Base-by-base conservation (phyloP, 2,797 vertebrate genomes). In the Psittacula derbiana region DNA sequence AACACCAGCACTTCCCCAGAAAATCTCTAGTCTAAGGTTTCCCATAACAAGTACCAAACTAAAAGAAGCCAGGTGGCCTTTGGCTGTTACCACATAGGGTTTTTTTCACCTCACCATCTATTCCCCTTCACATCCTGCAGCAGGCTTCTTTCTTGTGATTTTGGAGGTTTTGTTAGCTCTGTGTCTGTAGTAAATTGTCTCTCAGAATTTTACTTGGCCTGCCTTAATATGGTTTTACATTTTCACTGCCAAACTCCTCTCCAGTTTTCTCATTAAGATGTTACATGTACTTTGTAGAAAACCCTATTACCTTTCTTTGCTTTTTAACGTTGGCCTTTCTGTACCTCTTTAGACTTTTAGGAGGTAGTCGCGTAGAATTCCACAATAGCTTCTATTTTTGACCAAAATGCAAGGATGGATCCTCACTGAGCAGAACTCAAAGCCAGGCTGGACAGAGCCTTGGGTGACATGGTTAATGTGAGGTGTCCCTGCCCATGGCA, bases 201-300 rank as follows among this genome's bases (percentile, higher is more conserved):
- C 43, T 46, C 11, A 74, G 50, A 53, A 60, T 27, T 47, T 44
- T 25, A 38, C 15, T 16, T 49, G 31, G 7, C 52, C 61, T 60
- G 41, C 52, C 44, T 65, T 58, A 33, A 18, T 10, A 4, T 2
- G 10, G 36, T 30, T 69, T 60, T 24, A 64, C 31, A 17, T 33
- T 49, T 38, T 30, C 57, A 38, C 7, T 16, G 36, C 3, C 33
- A n/a, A 47, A 31, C 31, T 40, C 36, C 31, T 66, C 40, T 46
- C 53, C 10, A 27, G 10, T 40, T 31, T 57, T n/a, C 64, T 70
- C 75, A n/a, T 7, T 58, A 27, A 47, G 50, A 53, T 10, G 41
- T 10, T 17, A 44, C 2, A 0, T 1, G 5, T 27, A 4, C n/a
- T 44, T 15, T 18, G 8, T 14, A 36, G 16, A 16, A 65, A 66